Percentiles rank a stretch among this genome's conserved stretches.
Conservation (phyloP, 2,113 vertebrate genomes). For the Gymnarchus niloticus region DNA sequence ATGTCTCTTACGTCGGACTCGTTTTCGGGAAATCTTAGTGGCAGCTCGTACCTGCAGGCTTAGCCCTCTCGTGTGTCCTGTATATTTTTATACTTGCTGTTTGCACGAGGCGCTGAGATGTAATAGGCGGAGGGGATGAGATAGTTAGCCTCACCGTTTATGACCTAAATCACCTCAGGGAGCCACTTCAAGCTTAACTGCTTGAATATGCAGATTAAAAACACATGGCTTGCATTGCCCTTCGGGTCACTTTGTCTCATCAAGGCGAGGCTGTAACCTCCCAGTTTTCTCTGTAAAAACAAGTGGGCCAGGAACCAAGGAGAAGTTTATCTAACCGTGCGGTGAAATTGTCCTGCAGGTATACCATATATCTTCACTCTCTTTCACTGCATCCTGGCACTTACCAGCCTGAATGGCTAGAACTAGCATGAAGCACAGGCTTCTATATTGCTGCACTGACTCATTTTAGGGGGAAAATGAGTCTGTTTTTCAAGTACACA, state of each 20-base stretch:
- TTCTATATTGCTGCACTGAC: too few species aligned
- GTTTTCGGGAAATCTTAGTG: background rate
- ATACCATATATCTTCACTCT: too few species aligned
- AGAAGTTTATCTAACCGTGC: too few species aligned
- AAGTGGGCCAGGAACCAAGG: background rate
- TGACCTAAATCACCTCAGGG: background rate
- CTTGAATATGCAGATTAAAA: background rate
- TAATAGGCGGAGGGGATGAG: background rate
- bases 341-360: too few species aligned
- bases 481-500: background rate
- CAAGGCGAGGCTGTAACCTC: background rate
- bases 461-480: too few species aligned
- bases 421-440: too few species aligned
- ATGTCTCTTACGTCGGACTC: background rate
- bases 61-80: background rate
- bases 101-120: background rate
- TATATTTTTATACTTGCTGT: background rate
- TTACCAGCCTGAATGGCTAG: too few species aligned
- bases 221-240: background rate
- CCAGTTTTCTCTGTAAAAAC: background rate
- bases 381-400: background rate
- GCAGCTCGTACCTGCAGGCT: background rate
- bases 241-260: background rate
- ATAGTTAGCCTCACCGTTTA: background rate
- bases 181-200: background rate